Evolutionary conservation across 2,797 vertebrate species (phyloP).

Genomic region (Lithobates pipiens): DNA sequence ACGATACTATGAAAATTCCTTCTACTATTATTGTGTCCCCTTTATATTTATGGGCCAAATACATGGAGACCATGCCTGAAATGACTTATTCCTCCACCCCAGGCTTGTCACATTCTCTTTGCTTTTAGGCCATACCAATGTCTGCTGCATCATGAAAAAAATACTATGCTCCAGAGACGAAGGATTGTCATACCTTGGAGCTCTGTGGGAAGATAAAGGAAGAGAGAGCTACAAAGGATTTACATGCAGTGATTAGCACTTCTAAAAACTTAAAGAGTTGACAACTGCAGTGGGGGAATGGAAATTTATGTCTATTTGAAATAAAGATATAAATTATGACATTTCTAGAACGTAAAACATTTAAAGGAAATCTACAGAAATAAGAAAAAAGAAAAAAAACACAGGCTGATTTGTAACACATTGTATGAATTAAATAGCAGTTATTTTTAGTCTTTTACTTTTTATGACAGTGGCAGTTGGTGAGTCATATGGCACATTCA

Average conservation of each 20-base stretch:
- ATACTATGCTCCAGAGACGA: too few species aligned
- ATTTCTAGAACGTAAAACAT: neutral
- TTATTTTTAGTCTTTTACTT: neutral
- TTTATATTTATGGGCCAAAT: too few species aligned
- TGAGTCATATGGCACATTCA: neutral
- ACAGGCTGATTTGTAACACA: neutral
- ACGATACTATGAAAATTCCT: too few species aligned
- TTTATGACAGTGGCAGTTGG: neutral
- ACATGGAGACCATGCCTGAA: too few species aligned
- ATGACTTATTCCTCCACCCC: neutral
- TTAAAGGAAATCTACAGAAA: neutral
- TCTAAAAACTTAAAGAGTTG: neutral
- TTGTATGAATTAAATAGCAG: too few species aligned
- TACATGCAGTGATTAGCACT: neutral
- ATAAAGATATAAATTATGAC: neutral
- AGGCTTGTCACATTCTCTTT: neutral
- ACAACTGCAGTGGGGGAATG: neutral
- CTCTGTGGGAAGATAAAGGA: neutral
- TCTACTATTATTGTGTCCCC: too few species aligned
- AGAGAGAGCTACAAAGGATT: neutral
- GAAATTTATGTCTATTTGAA: neutral
- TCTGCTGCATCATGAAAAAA: neutral
- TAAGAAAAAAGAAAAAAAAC: too few species aligned
- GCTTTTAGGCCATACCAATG: too few species aligned
- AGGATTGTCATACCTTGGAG: neutral